phyloP scores from a whole-genome alignment of 2,797 vertebrate genomes.

The Gymnoscopelus braueri region DNA sequence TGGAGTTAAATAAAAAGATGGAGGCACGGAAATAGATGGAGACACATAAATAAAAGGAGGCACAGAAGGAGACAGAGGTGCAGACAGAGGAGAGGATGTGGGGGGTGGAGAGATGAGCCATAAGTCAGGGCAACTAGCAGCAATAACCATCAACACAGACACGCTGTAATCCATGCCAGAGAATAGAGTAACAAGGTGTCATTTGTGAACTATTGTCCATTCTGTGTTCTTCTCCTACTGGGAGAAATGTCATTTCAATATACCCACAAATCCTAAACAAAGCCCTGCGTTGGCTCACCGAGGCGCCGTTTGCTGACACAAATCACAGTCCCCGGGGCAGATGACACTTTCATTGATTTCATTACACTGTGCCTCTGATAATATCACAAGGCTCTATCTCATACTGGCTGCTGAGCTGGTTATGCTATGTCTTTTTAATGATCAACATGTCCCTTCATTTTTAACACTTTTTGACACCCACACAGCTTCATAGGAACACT shows the following conservation, averaged over 20 bases:
- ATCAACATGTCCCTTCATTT: slow-evolving; percentile 32
- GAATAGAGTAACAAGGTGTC: slow-evolving; percentile 68
- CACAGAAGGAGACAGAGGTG: not conserved
- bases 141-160: slow-evolving; percentile 68
- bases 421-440: slow-evolving; percentile 14
- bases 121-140: slow-evolving; percentile 69
- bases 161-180: slow-evolving; percentile 33
- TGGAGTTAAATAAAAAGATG: no score
- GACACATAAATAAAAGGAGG: not conserved
- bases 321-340: slow-evolving; percentile 51
- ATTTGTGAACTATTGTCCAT: slow-evolving; percentile 64
- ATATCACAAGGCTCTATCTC: slow-evolving; percentile 57
- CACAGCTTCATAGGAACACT: slow-evolving; percentile 33
- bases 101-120: slow-evolving; percentile 55
- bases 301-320: slow-evolving; percentile 44
- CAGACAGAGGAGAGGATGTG: slow-evolving; percentile 12
- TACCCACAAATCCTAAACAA: slow-evolving; percentile 75
- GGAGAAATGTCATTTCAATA: slow-evolving; percentile 70
- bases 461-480: slow-evolving; percentile 10
- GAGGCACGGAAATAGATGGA: no score
- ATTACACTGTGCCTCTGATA: slow-evolving; percentile 61
- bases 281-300: slow-evolving; percentile 25
- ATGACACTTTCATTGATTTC: slow-evolving; percentile 71
- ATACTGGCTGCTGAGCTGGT: slow-evolving; percentile 34
- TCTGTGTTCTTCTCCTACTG: slow-evolving; percentile 54